phyloP scores from a whole-genome alignment of 2,888 invertebrate species.

The Chrysomela aeneicollis region DNA sequence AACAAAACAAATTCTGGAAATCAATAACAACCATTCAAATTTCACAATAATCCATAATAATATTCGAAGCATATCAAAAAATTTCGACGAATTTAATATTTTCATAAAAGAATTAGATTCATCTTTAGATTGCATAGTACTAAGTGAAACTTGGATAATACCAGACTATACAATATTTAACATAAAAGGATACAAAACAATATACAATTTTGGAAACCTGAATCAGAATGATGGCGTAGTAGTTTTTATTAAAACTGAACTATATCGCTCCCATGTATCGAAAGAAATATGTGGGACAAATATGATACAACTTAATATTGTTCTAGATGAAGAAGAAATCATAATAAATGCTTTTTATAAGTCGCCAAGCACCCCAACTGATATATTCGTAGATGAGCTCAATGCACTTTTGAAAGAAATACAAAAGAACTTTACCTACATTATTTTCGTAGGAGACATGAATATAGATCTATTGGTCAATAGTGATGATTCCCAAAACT shows the following conservation, averaged over 20 bases:
- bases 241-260: conserved; percentile 12
- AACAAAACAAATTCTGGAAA: background rate
- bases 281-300: conserved; percentile 4
- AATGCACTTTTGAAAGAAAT: background rate
- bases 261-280: conserved; percentile 4
- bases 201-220: conserved; percentile 8
- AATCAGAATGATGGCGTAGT: conserved; percentile 7
- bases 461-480: conserved; percentile 6
- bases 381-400: conserved; percentile 14
- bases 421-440: background rate
- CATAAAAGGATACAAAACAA: conserved; percentile 3
- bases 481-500: conserved; percentile 16
- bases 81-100: background rate
- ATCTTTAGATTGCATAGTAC: conserved; percentile 1
- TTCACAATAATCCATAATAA: conserved; percentile 5
- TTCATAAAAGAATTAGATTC: background rate
- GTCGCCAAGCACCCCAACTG: conserved; percentile 8
- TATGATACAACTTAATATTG: conserved; percentile 5
- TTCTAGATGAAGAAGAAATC: conserved; percentile 9
- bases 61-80: background rate
- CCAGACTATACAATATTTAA: conserved; percentile 6
- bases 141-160: conserved; percentile 8
- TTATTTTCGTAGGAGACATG: background rate
- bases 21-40: background rate
- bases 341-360: conserved; percentile 12